Base-by-base conservation (phyloP, 1,140 invertebrate species). In the Cyrtorhinus lividipennis region DNA sequence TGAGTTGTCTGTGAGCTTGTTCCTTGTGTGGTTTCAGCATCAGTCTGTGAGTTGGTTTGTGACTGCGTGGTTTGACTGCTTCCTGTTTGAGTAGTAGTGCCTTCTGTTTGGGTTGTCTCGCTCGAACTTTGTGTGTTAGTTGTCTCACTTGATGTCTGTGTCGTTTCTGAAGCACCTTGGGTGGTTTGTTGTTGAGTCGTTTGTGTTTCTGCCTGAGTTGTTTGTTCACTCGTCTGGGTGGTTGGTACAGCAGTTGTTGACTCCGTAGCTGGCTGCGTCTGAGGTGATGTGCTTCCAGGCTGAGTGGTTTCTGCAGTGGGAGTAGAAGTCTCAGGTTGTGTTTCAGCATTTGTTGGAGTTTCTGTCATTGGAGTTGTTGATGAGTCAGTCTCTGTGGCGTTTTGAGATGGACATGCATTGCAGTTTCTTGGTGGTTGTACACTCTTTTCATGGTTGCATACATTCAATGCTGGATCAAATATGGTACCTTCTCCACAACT, bases 401-500 rank as follows among this genome's bases (percentile, higher is more conserved):
- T 20, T 27, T 65, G 38, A 24, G 59, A 25, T 62, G 53, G 38
- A 38, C 30, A 13, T 58, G 62, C 56, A 56, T 59, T 65, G 45
- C 78, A 80, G 53, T 79, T 71, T 71, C 77, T 71, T 1, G 72
- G 63, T 1, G 78, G 77, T 62, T 80, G 77, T 59, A 81, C 74
- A 15, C 76, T 74, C 64, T 78, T 75, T 8, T 74, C 72, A 67
- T 81, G 71, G 67, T 81, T 80, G 65, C 78, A 81, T 10, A 72
- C 71, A 62, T 70, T 75, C 15, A 78, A 72, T 24, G 73, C 75
- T 1, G 78, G 74, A 68, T 81, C 79, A 59, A 76, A 81, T 60
- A 80, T 79, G 10, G 79, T 81, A 61, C 79, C 78, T n/a, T 72
- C 68, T 8, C 72, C 67, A 64, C 79, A 80, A 27, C 78, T 72